Percentiles rank a stretch among this genome's conserved stretches.
phyloP scores from a whole-genome alignment of 2,113 vertebrate species.

The Baryphthengus martii region DNA sequence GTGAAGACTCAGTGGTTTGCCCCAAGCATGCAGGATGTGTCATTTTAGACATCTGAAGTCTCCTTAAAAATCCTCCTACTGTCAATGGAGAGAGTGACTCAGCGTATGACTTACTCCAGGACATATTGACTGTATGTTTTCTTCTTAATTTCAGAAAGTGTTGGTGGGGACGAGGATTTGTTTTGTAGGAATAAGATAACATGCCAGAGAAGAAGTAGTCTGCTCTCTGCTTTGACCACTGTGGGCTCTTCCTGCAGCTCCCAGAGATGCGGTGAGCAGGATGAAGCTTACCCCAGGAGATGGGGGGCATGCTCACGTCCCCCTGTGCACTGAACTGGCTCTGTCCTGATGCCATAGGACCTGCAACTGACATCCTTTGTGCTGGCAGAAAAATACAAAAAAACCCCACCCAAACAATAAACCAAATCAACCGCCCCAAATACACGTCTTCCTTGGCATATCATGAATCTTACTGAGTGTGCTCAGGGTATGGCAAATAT shows the following conservation, averaged over 20 bases:
- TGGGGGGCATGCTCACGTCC: accelerated
- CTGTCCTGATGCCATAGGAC: background rate
- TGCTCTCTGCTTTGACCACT: background rate
- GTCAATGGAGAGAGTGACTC: background rate
- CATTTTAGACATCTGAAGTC: background rate
- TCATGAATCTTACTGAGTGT: background rate
- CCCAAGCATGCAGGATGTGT: background rate
- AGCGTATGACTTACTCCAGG: background rate
- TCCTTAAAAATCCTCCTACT: background rate
- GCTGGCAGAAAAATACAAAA: background rate
- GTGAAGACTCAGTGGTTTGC: background rate
- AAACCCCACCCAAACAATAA: too few species aligned
- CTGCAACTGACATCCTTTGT: background rate
- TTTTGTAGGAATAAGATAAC: background rate
- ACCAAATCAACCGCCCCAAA: background rate
- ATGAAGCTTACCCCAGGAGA: background rate
- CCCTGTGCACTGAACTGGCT: accelerated
- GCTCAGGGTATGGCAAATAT: background rate
- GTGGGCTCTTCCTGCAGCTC: background rate
- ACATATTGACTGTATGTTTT: background rate
- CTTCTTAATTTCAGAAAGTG: background rate
- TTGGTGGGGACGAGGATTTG: background rate
- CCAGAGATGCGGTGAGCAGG: background rate
- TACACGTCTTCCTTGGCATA: background rate
- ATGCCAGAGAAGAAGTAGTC: background rate